phyloP scores from a whole-genome alignment of 2,888 invertebrate species.

The Nomada fucata region DNA sequence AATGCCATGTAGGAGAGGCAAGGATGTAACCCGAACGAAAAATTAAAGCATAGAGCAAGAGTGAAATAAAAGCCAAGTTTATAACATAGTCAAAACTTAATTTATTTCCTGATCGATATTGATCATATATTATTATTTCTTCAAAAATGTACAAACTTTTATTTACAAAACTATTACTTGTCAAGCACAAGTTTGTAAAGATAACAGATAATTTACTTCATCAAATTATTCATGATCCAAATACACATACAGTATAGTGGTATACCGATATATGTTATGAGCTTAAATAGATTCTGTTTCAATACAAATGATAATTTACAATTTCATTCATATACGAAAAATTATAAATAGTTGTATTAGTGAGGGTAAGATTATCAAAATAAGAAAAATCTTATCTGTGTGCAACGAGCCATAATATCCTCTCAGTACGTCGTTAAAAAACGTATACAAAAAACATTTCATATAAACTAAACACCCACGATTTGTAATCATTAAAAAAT shows the following conservation, averaged over 20 bases:
- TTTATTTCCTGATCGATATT: slow-evolving; percentile 75
- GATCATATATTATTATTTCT: slow-evolving; percentile 73
- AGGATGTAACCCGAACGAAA: slow-evolving; percentile 71
- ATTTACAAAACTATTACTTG: slow-evolving; percentile 72
- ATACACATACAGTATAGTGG: slow-evolving; percentile 29
- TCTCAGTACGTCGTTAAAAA: slow-evolving; percentile 26
- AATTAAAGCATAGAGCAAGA: slow-evolving; percentile 70
- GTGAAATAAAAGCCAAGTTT: slow-evolving; percentile 77
- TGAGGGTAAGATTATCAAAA: slow-evolving; percentile 30
- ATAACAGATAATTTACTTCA: slow-evolving; percentile 56
- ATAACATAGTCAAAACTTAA: slow-evolving; percentile 74
- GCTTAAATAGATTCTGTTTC: slow-evolving; percentile 45
- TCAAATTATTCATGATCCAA: slow-evolving; percentile 41
- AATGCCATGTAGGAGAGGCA: slow-evolving; percentile 70
- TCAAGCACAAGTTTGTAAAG: slow-evolving; percentile 55
- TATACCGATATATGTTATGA: slow-evolving; percentile 35
- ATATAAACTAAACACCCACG: slow-evolving; percentile 14
- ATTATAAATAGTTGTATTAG: slow-evolving; percentile 29
- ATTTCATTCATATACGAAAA: slow-evolving; percentile 30
- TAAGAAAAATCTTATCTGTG: slow-evolving; percentile 20
- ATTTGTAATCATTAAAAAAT: slow-evolving; percentile 30
- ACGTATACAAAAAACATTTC: slow-evolving; percentile 14
- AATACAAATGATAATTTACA: slow-evolving; percentile 46
- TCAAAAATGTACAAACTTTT: slow-evolving; percentile 70
- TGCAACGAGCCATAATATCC: slow-evolving; percentile 34